phyloP scores from a whole-genome alignment of 2,113 vertebrate species.

The Pollachius pollachius region DNA sequence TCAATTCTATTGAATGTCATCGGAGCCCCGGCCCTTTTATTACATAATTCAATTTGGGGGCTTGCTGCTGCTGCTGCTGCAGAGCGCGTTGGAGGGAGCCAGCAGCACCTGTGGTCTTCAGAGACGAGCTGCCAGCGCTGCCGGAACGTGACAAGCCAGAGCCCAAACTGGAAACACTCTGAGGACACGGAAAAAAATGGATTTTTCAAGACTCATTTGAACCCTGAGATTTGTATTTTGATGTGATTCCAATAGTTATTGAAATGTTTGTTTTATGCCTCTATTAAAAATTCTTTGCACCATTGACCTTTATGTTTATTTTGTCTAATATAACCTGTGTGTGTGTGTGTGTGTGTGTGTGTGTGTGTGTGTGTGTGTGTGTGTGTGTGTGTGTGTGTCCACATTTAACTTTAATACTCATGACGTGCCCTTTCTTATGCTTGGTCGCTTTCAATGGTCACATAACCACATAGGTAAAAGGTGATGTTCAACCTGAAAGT shows the following conservation, averaged over 20 bases:
- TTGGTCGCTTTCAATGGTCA: neutral
- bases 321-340: neutral
- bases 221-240: too few species aligned
- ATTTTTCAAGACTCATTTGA: too few species aligned
- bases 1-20: conserved; percentile 62
- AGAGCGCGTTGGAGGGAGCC: conserved; percentile 6
- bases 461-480: neutral
- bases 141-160: conserved; percentile 38
- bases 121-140: conserved; percentile 37
- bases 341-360: neutral
- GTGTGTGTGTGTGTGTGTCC: conserved; percentile 7
- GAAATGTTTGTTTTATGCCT: neutral
- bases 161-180: conserved; percentile 7
- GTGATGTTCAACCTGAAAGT: conserved; percentile 23
- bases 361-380: conserved; percentile 13
- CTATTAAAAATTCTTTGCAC: conserved; percentile 11
- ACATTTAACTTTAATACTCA: too few species aligned
- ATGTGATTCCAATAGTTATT: too few species aligned
- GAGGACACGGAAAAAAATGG: neutral
- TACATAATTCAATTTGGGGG: conserved; percentile 62
- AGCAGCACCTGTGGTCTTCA: conserved; percentile 46
- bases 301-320: too few species aligned
- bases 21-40: conserved; percentile 48
- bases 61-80: too few species aligned
- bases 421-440: too few species aligned